Conservation (phyloP, 2,888 invertebrate species). For the Lapara coniferarum region DNA sequence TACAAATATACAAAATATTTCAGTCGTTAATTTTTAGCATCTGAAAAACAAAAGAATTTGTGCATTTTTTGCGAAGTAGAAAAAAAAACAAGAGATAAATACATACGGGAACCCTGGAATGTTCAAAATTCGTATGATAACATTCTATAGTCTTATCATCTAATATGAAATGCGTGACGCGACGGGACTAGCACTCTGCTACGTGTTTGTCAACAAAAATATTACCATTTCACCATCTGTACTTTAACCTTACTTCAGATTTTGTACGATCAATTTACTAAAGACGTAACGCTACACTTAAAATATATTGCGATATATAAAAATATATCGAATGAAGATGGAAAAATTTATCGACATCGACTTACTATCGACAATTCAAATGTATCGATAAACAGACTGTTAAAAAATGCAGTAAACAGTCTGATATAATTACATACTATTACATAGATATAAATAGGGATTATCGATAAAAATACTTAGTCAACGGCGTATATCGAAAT, state of each 20-base stretch:
- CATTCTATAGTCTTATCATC: conserved; percentile 61
- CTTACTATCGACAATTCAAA: background rate
- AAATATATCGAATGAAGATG: conserved; percentile 11
- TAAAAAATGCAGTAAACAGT: background rate
- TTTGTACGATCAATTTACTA: conserved; percentile 28
- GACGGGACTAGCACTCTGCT: conserved; percentile 77
- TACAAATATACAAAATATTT: conserved; percentile 74
- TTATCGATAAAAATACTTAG: background rate
- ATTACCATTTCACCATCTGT: conserved; percentile 28
- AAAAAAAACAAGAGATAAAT: conserved; percentile 45
- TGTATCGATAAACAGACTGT: background rate
- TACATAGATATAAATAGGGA: background rate
- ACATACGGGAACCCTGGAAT: conserved; percentile 71
- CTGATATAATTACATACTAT: conserved; percentile 3
- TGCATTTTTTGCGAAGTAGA: conserved; percentile 61
- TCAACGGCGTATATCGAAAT: background rate
- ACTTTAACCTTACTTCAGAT: conserved; percentile 30
- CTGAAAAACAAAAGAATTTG: conserved; percentile 53
- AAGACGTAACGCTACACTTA: conserved; percentile 12
- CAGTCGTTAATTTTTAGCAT: conserved; percentile 60
- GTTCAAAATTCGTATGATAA: conserved; percentile 73
- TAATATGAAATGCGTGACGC: conserved; percentile 75
- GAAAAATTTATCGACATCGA: conserved; percentile 15
- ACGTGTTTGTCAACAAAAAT: conserved; percentile 57
- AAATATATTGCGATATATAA: conserved; percentile 11